Evolutionary conservation across 2,888 invertebrate genomes (phyloP), one percentile per base, ranked within the genome.

Genomic region (Machimus rusticus): DNA sequence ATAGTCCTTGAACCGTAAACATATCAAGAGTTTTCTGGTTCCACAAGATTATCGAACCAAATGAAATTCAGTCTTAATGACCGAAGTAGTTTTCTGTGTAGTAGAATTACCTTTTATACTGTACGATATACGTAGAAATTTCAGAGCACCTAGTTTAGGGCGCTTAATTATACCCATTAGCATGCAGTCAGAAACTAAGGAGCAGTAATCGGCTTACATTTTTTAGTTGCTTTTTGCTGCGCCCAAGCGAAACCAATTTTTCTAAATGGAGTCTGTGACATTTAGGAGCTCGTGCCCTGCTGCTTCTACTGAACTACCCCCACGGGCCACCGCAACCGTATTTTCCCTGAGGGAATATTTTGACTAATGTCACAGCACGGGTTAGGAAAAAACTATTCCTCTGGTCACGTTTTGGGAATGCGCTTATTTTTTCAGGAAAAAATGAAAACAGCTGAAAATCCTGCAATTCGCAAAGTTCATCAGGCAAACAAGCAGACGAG

Each of bases 311-410:
- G 23, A 43, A 51, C 51, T 79, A 79, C 51, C 51, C 51, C 31
- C 46, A 46, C 16, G 43, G 31, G 31, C 23, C 55, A 79, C 79
- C 79, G 43, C 51, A 79, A 79, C 16, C 79, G 51, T 14, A 79
- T 51, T 31, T 79, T 23, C 79, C 79, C 79, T 16, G 51, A 66
- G 79, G 79, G 79, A 79, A 46, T 79, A 79, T 79, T 78, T 79
- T 79, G 79, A 51, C 79, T 79, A 79, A 79, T 79, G 79, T 79
- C 79, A 51, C 79, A 43, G 39, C 14, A 4, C 6, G 28, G 12
- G 23, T 51, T 23, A 31, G 28, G 79, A 28, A 46, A 78, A 79
- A 51, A n/a, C 46, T 79, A 55, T 79, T 79, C 31, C 51, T 79
- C 39, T 43, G 51, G 51, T 79, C 79, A 79, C 78, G 28, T 79